phyloP scores from a whole-genome alignment of 2,113 vertebrate species.

The Pheucticus melanocephalus region DNA sequence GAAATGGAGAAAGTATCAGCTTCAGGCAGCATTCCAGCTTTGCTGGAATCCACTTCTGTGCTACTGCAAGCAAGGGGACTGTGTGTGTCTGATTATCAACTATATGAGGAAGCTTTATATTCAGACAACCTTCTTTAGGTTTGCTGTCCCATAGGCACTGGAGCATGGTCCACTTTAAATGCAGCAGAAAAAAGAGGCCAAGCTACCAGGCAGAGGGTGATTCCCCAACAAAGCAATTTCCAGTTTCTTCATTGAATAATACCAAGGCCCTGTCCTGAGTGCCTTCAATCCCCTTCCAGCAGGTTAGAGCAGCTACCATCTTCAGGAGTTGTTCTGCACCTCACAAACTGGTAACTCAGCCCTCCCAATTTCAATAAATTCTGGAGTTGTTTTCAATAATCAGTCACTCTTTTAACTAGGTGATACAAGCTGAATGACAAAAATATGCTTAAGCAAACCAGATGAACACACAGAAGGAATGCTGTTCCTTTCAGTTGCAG shows the following conservation, averaged over 20 bases:
- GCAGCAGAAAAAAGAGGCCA: background rate
- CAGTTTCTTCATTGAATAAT: background rate
- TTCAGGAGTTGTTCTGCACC: background rate
- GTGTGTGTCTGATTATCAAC: background rate
- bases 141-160: background rate
- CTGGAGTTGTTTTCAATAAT: background rate
- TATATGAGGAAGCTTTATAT: background rate
- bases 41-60: background rate
- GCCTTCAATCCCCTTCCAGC: background rate
- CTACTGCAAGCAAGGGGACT: background rate
- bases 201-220: background rate
- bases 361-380: background rate
- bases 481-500: background rate
- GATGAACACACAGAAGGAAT: background rate
- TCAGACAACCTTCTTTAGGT: background rate
- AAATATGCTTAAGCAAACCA: slow-evolving; percentile 9
- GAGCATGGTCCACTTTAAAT: background rate
- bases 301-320: background rate
- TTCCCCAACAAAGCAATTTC: background rate
- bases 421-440: background rate
- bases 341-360: background rate
- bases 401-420: background rate
- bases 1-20: background rate
- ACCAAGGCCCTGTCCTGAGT: background rate
- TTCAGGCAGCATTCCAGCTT: background rate